phyloP scores from a whole-genome alignment of 2,797 vertebrate species.

The Gallinago nigripennis region DNA sequence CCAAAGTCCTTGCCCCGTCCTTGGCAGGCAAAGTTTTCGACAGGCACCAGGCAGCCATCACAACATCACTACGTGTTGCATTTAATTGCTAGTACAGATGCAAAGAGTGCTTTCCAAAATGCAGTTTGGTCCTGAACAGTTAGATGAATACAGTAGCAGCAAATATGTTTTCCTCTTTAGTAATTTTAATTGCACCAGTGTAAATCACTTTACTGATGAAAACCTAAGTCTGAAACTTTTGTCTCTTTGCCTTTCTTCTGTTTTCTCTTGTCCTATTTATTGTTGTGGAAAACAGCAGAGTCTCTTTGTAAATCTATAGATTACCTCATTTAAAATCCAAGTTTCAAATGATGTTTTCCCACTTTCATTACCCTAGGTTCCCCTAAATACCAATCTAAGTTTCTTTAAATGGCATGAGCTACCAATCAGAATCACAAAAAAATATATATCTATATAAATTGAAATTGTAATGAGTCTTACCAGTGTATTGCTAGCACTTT shows the following conservation, averaged over 20 bases:
- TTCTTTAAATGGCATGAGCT: not conserved
- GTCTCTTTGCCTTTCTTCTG: not conserved
- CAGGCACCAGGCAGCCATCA: not conserved
- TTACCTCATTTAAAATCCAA: not conserved
- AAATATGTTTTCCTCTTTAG: not conserved
- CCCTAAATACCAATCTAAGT: slow-evolving; percentile 9
- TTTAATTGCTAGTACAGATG: not conserved
- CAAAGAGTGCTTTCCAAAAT: not conserved
- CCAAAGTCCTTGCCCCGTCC: not conserved
- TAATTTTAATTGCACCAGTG: not conserved
- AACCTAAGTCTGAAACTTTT: not conserved
- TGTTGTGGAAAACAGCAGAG: not conserved
- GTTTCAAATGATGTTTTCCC: not conserved
- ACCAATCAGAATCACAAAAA: slow-evolving; percentile 9
- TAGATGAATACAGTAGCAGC: not conserved
- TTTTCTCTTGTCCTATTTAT: not conserved
- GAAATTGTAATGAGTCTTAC: slow-evolving; percentile 64
- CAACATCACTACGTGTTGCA: rapidly evolving
- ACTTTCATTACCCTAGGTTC: not conserved
- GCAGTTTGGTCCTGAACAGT: not conserved
- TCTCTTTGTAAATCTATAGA: not conserved
- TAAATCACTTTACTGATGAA: not conserved
- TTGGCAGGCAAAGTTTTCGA: not conserved
- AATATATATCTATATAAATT: slow-evolving; percentile 7
- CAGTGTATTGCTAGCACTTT: slow-evolving; percentile 50